Evolutionary conservation across 2,797 vertebrate species (phyloP).

Genomic region (Protonibea diacanthus): DNA sequence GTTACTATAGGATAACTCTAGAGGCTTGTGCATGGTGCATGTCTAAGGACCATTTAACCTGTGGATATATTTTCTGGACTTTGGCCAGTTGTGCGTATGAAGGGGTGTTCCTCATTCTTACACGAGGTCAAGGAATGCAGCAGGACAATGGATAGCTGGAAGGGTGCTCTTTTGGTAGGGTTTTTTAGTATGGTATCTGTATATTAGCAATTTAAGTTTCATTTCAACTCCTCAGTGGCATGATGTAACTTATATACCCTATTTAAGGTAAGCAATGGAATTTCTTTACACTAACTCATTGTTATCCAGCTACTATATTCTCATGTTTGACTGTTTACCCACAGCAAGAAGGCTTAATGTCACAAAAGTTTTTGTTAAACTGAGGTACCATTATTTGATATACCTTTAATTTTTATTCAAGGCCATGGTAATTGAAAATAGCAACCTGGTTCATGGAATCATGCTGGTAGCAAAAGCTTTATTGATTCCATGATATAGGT

Average conservation of each 20-base stretch:
- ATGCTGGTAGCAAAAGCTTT: neutral
- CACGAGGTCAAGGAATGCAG: conserved; percentile 27
- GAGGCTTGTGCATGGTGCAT: neutral
- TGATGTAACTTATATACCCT: neutral
- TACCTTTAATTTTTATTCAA: no score
- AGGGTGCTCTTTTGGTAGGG: conserved; percentile 13
- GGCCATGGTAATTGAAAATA: neutral
- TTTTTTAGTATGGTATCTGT: neutral
- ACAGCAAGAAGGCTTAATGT: neutral
- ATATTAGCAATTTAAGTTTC: neutral
- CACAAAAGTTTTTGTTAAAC: neutral
- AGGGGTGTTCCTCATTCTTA: conserved; percentile 13
- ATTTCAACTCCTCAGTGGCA: neutral
- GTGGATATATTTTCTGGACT: conserved; percentile 10
- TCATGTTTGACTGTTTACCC: conserved; percentile 5
- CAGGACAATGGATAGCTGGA: conserved; percentile 21
- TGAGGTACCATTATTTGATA: neutral
- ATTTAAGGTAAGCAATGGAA: conserved; percentile 27
- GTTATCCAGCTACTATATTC: neutral
- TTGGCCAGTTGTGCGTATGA: neutral
- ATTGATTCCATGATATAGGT: neutral
- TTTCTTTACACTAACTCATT: neutral
- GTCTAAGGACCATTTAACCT: neutral
- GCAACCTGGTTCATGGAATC: neutral
- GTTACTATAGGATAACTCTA: conserved; percentile 2